A percentile compares a stretch with the other conserved stretches of the same genome.
phyloP scores from a whole-genome alignment of 2,113 vertebrate species.

The Xyrauchen texanus region DNA sequence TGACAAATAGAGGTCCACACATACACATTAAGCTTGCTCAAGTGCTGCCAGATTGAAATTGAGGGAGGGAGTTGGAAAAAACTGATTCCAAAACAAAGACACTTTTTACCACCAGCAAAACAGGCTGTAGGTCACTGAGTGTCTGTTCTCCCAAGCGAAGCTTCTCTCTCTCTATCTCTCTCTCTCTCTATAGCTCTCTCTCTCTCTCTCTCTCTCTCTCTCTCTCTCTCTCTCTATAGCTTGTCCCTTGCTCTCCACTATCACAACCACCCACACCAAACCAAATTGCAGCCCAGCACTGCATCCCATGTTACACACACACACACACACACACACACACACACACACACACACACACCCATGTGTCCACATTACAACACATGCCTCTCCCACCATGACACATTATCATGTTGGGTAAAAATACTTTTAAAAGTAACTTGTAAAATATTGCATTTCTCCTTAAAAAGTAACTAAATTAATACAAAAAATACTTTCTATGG shows the following conservation, averaged over 20 bases:
- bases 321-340: slow-evolving; percentile 18
- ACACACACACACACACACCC: slow-evolving; percentile 24
- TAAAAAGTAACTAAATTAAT: no score
- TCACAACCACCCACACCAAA: slow-evolving; percentile 47
- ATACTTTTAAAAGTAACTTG: no score
- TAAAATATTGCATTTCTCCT: no score
- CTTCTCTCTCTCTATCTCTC: slow-evolving; percentile 1
- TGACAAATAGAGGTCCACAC: background rate
- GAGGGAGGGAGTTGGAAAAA: background rate
- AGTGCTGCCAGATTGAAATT: background rate
- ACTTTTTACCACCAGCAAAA: background rate
- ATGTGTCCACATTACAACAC: slow-evolving; percentile 60
- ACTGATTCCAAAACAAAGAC: slow-evolving; percentile 37
- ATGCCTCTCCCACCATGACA: slow-evolving; percentile 59
- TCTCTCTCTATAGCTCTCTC: slow-evolving; percentile 29
- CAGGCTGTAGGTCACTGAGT: slow-evolving; percentile 37
- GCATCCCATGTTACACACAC: slow-evolving; percentile 9
- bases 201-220: slow-evolving; percentile 28
- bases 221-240: slow-evolving; percentile 3
- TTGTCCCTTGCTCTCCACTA: no score
- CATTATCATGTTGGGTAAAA: background rate
- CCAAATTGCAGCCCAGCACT: slow-evolving; percentile 65
- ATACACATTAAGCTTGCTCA: slow-evolving; percentile 5
- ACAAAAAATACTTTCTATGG: no score
- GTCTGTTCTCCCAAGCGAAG: slow-evolving; percentile 5